These are phyloP conservation scores for Egretta garzetta DNA, from an alignment of 2,113 vertebrate genomes.

Conservation along the genomic window DNA sequence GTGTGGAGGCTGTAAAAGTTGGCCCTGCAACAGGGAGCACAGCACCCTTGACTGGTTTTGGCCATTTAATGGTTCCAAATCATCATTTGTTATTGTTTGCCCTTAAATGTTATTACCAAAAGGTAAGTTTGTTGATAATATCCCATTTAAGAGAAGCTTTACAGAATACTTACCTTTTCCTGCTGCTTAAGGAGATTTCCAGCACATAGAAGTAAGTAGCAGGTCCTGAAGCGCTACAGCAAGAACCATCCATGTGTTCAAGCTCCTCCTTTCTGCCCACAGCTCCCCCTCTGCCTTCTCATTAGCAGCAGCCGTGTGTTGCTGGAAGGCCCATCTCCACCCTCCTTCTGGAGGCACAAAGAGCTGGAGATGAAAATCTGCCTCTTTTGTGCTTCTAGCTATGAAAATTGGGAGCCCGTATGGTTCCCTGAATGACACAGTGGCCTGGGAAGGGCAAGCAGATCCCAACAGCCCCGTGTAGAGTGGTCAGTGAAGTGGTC, in stretches of 20 bases:
- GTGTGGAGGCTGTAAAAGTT: not conserved
- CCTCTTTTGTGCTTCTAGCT: not conserved
- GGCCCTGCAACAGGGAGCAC: not conserved
- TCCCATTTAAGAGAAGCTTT: not conserved
- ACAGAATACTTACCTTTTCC: not conserved
- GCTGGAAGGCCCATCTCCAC: not conserved
- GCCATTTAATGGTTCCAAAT: not conserved
- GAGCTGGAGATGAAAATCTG: not conserved
- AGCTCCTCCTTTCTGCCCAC: not conserved
- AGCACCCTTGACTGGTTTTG: not conserved
- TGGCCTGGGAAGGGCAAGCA: not conserved
- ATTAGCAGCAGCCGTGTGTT: not conserved
- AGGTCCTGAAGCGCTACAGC: not conserved
- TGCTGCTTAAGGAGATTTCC: not conserved
- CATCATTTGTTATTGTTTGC: accelerated
- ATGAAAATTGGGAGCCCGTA: not conserved
- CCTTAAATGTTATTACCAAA: not conserved
- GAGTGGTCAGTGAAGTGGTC: accelerated
- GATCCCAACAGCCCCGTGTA: not conserved
- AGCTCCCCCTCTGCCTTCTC: not conserved
- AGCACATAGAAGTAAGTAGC: not conserved
- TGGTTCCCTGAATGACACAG: not conserved
- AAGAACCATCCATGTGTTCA: not conserved
- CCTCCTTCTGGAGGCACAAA: not conserved
- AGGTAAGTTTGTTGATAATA: not conserved